These are phyloP conservation scores for Agraylea sexmaculata DNA, from an alignment of 1,140 invertebrate genomes.

Conservation along the genomic window DNA sequence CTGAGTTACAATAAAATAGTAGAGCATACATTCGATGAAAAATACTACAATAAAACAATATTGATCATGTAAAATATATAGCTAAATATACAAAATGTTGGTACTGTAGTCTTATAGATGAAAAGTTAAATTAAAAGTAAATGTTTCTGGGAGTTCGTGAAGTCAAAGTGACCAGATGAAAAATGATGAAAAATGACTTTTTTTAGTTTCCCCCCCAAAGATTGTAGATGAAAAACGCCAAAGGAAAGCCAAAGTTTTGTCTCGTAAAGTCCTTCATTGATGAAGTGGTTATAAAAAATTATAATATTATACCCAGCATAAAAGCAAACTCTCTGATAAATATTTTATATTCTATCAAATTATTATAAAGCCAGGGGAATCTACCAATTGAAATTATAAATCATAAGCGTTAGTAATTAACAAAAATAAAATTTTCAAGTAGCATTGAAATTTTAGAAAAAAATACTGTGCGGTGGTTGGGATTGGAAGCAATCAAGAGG, in stretches of 20 bases:
- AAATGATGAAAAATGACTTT: too few relatives aligned
- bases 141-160: too few relatives aligned
- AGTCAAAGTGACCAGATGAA: too few relatives aligned
- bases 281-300: not conserved
- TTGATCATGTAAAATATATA: too few relatives aligned
- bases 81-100: too few relatives aligned
- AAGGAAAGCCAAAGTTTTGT: too few relatives aligned
- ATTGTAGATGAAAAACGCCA: too few relatives aligned
- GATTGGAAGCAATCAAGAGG: constrained; percentile 43
- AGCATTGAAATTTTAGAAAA: constrained; percentile 23
- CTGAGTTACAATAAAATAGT: not conserved
- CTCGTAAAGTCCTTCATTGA: not conserved
- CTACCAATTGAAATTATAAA: constrained; percentile 1
- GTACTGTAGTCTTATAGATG: too few relatives aligned
- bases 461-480: constrained; percentile 42
- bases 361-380: constrained; percentile 1
- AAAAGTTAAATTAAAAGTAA: too few relatives aligned
- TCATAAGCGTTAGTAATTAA: not conserved
- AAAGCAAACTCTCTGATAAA: not conserved
- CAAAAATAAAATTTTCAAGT: not conserved
- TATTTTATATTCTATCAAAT: not conserved
- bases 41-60: too few relatives aligned
- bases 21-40: too few relatives aligned
- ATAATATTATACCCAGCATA: not conserved
- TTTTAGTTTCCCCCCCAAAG: too few relatives aligned